Evolutionary conservation across 1,140 invertebrate genomes (phyloP).

Genomic region (Drosophila elegans): DNA sequence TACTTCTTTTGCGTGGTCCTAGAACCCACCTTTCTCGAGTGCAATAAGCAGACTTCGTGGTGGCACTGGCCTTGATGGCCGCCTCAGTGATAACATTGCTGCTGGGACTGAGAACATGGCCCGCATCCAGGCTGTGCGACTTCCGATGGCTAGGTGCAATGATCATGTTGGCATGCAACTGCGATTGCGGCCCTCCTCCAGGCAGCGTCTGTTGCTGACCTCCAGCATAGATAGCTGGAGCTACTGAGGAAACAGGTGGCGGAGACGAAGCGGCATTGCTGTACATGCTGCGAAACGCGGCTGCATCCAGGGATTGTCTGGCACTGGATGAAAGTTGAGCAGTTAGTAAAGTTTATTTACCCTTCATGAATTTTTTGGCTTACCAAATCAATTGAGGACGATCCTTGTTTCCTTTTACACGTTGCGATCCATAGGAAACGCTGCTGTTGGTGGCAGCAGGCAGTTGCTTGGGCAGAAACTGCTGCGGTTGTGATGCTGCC

Average conservation of each 20-base stretch:
- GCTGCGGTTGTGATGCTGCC: conserved; percentile 23
- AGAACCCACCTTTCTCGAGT: conserved; percentile 68
- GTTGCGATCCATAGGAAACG: conserved; percentile 74
- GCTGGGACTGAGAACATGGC: conserved; percentile 77
- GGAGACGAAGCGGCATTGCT: conserved; percentile 53
- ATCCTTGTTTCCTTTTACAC: conserved; percentile 77
- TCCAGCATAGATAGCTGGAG: conserved; percentile 27
- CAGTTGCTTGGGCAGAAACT: conserved; percentile 37
- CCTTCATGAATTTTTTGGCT: neutral
- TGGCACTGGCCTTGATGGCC: conserved; percentile 78
- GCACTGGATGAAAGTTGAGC: conserved; percentile 31
- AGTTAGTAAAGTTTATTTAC: neutral
- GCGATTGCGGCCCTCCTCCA: conserved; percentile 38
- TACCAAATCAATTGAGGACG: conserved; percentile 74
- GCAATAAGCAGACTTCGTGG: conserved; percentile 73
- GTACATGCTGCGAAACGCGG: conserved; percentile 76
- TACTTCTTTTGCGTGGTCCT: neutral
- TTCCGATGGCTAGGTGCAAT: conserved; percentile 88
- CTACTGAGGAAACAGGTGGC: conserved; percentile 35
- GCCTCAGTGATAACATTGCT: conserved; percentile 65
- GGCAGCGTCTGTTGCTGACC: conserved; percentile 44
- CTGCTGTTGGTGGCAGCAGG: conserved; percentile 1
- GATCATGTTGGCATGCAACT: conserved; percentile 72
- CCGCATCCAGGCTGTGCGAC: conserved; percentile 92
- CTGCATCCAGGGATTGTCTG: conserved; percentile 73